phyloP scores from a whole-genome alignment of 2,113 vertebrate species.

The Eonycteris spelaea region DNA sequence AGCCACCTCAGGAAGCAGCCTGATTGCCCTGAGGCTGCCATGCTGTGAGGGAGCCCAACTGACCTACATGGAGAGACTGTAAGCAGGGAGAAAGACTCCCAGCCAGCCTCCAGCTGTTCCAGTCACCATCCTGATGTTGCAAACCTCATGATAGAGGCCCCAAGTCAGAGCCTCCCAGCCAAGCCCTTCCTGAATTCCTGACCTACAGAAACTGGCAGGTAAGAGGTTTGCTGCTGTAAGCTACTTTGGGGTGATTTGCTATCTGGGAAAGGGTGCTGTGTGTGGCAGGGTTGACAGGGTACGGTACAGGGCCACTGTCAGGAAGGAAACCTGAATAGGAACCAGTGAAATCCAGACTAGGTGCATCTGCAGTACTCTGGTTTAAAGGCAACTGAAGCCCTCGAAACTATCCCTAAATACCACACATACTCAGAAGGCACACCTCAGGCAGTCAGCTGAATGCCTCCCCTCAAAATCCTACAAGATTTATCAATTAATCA shows the following conservation, averaged over 20 bases:
- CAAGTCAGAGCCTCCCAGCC: not conserved
- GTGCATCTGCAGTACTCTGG: not conserved
- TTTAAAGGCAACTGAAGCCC: not conserved
- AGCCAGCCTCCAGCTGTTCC: not conserved
- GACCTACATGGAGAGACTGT: not conserved
- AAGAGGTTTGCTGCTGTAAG: not conserved
- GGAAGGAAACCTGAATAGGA: not conserved
- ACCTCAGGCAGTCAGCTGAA: accelerated
- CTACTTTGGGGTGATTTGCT: not conserved
- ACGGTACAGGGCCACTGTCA: not conserved
- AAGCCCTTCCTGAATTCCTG: not conserved
- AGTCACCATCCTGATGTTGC: not conserved
- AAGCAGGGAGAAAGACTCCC: not conserved
- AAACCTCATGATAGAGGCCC: not conserved
- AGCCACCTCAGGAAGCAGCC: not conserved
- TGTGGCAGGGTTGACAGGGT: not conserved
- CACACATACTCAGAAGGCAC: accelerated
- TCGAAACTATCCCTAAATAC: not conserved
- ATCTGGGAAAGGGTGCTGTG: not conserved
- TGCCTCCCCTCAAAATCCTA: not conserved
- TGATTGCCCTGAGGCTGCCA: not conserved
- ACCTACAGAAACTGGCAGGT: not conserved
- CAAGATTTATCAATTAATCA: not conserved
- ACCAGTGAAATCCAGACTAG: not conserved
- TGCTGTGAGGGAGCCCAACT: not conserved